Conservation (phyloP, 2,888 invertebrate species). For the Lysandra coridon region DNA sequence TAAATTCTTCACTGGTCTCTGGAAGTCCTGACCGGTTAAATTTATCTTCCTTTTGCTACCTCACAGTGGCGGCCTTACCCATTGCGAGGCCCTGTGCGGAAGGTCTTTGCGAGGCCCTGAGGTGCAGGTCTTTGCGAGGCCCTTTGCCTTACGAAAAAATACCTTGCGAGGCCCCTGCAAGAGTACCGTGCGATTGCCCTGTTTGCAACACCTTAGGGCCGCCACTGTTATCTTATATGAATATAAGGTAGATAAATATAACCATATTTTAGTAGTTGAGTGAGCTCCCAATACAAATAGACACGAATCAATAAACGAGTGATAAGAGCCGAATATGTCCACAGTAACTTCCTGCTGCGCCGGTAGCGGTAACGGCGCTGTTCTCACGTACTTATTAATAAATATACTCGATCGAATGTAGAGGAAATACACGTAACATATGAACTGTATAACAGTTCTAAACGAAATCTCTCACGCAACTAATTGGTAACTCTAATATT, state of each 20-base stretch:
- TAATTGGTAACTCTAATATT: neutral
- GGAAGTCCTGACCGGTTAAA: no score
- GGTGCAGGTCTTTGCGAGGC: no score
- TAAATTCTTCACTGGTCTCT: neutral
- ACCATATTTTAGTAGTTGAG: neutral
- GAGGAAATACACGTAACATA: neutral
- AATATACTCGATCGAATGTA: neutral
- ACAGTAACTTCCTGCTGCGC: constrained; percentile 22
- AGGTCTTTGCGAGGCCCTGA: no score
- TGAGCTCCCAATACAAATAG: neutral
- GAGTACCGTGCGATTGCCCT: no score
- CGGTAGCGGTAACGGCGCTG: constrained; percentile 12
- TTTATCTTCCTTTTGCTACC: neutral
- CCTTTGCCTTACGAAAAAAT: no score
- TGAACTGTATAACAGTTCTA: neutral
- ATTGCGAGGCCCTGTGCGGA: neutral
- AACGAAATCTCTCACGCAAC: neutral
- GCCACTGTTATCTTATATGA: neutral
- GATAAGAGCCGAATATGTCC: constrained; percentile 29
- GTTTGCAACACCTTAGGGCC: no score
- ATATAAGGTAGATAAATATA: constrained; percentile 9
- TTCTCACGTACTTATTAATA: constrained; percentile 26
- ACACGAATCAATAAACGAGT: neutral
- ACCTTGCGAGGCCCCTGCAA: no score
- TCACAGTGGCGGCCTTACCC: neutral